These are phyloP conservation scores for Pandemis cinnamomeana DNA, from an alignment of 2,888 invertebrate species.

Conservation along the genomic window DNA sequence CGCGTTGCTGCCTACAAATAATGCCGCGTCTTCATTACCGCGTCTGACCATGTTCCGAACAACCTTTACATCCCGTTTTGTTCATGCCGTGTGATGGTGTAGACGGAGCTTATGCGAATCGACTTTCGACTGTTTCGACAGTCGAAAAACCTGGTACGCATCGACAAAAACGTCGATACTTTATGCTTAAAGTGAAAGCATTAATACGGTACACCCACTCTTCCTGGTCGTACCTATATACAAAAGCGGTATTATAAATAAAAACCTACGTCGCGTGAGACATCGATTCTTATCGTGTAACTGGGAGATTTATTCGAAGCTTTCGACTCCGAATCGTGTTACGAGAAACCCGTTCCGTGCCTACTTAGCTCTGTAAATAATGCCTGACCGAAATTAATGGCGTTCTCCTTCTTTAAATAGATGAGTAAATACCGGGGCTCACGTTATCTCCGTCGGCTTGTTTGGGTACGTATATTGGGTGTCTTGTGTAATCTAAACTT, in stretches of 20 bases:
- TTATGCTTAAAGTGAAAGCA: constrained; percentile 61
- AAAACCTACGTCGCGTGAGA: constrained; percentile 81
- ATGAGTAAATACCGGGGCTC: constrained; percentile 79
- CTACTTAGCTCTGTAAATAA: constrained; percentile 82
- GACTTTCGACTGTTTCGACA: constrained; percentile 50
- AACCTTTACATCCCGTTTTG: constrained; percentile 3
- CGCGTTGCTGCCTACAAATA: constrained; percentile 44
- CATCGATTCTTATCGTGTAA: constrained; percentile 82
- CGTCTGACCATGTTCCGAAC: constrained; percentile 15
- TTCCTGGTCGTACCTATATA: constrained; percentile 70
- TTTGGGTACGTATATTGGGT: constrained; percentile 69
- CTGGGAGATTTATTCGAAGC: constrained; percentile 79
- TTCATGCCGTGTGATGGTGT: not conserved
- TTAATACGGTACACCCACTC: constrained; percentile 64
- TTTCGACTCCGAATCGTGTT: constrained; percentile 73
- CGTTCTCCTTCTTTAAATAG: constrained; percentile 80
- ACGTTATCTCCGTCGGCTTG: constrained; percentile 74
- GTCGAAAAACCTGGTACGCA: constrained; percentile 53
- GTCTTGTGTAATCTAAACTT: constrained; percentile 76
- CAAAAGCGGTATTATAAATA: constrained; percentile 57
- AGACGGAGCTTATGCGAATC: constrained; percentile 36
- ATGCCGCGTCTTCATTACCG: constrained; percentile 43
- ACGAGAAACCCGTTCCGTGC: constrained; percentile 81
- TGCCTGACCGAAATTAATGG: constrained; percentile 78
- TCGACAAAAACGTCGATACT: constrained; percentile 49